These are phyloP conservation scores for Trilocha varians DNA, from an alignment of 2,888 invertebrate genomes.

Conservation along the genomic window DNA sequence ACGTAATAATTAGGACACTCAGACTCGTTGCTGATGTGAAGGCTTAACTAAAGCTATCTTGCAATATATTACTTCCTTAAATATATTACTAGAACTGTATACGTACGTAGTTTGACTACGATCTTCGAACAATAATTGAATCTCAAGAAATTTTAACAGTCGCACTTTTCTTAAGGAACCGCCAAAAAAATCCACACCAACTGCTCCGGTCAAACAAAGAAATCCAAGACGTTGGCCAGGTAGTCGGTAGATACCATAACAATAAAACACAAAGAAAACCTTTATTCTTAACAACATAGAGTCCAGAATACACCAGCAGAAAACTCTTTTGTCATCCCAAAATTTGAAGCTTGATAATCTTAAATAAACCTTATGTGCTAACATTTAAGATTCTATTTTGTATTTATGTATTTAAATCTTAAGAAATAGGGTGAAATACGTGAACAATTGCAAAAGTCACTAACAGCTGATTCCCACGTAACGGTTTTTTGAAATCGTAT, in stretches of 20 bases:
- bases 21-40: too few relatives aligned
- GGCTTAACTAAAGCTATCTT: too few relatives aligned
- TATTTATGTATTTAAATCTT: neutral
- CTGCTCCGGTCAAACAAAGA: constrained; percentile 35
- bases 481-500: constrained; percentile 35
- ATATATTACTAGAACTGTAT: neutral
- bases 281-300: neutral
- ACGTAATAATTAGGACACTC: too few relatives aligned
- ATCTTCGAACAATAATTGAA: neutral
- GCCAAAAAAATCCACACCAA: constrained; percentile 10
- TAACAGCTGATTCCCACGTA: constrained; percentile 62
- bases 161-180: neutral
- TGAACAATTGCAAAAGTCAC: constrained; percentile 24
- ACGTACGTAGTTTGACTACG: neutral
- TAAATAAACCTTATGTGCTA: neutral
- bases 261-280: neutral
- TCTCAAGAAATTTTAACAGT: neutral
- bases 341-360: neutral
- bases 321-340: neutral
- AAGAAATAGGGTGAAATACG: constrained; percentile 22
- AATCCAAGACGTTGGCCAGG: constrained; percentile 48
- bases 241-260: constrained; percentile 52
- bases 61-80: too few relatives aligned
- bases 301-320: neutral
- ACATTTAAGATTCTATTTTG: neutral